Evolutionary conservation across 64 coral and sea anemone genomes (phyloP), one percentile per base, ranked within the genome.

Genomic region (Pocillopora verrucosa): DNA sequence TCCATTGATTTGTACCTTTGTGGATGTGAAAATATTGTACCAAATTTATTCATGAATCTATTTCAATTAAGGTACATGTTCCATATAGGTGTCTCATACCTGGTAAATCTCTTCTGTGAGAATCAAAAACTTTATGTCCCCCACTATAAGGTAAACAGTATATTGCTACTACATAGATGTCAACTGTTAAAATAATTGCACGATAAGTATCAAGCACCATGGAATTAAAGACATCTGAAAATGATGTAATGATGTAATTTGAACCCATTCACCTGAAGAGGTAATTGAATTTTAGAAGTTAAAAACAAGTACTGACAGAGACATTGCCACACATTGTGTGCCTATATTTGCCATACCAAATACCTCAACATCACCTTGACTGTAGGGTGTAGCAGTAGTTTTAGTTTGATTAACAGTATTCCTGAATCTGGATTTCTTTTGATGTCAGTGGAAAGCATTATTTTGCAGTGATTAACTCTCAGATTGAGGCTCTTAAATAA

Each of bases 1-100:
- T 89, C 76, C 88, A 80, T 80, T 61, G 13, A 7, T 35, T 67
- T 80, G 77, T 89, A 89, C 75, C 41, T 89, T 78, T 89, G 9
- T 64, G 30, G 22, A 61, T 34, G 26, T 60, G 41, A 45, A 45
- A 45, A 45, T 45, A 45, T 45, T 45, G 41, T 45, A 6, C 41
- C 41, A 45, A 45, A 45, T 2, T 45, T 6, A 45, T 45, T 45
- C 2, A 45, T 45, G 41, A 45, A 45, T 45, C 41, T 45, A 45
- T 45, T 45, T 6, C 41, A 45, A 45, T 6, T 45, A 45, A 45
- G 41, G 41, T 45, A 3, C 41, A 45, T 45, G 41, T 45, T 45
- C 6, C 41, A 45, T 45, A 2, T 45, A 6, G 41, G 41, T 45
- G 41, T 45, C 41, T 6, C 41, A 45, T 45, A 45, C 41, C 41